Base-by-base conservation (phyloP, 1,140 invertebrate species). In the Drosophila prosaltans region DNA sequence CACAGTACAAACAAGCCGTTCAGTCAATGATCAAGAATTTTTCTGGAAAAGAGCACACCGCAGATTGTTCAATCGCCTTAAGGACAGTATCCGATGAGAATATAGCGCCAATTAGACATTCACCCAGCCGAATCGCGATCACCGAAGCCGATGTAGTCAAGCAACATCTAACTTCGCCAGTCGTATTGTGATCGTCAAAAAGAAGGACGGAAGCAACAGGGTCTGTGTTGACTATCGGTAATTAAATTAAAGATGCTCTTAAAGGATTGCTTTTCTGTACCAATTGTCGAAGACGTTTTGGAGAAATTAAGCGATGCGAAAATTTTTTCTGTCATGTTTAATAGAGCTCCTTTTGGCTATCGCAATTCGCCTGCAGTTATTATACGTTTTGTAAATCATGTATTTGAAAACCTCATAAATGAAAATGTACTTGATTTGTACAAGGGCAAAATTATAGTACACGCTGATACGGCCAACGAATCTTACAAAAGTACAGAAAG, bases 361-460 rank as follows among this genome's bases (percentile, higher is more conserved):
- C 72, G 71, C 3, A 93, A 93, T 76, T 83, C 92, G 0, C 91
- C 93, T 0, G 66, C 81, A 10, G 82, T 88, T 3, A 93, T 93
- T 68, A 91, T 93, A 61, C 63, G 88, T 36, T 73, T 93, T 8
- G 92, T 93, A n/a, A 91, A 92, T 30, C 59, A 68, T 16, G 8
- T 69, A n/a, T 63, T 69, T n/a, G 10, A 69, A 59, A 32, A 40
- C 30, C 58, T 60, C 32, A 40, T 60, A 21, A 24, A 40, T 26
- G 32, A 40, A 3, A 32, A 41, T 55, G 36, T 64, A 3, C n/a
- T 69, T 1, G 43, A 69, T 8, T 9, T 64, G n/a, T 86, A 93
- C 61, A 30, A 94, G 0, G 93, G 94, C 78, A 93, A 94, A 64
- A 82, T 94, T 2, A 70, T 94, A 0, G 75, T 94, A 24, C 81